A percentile compares a stretch with the other conserved stretches of the same genome.
phyloP scores from a whole-genome alignment of 2,113 vertebrate genomes.

The Stomatorhinus ivindoensis region DNA sequence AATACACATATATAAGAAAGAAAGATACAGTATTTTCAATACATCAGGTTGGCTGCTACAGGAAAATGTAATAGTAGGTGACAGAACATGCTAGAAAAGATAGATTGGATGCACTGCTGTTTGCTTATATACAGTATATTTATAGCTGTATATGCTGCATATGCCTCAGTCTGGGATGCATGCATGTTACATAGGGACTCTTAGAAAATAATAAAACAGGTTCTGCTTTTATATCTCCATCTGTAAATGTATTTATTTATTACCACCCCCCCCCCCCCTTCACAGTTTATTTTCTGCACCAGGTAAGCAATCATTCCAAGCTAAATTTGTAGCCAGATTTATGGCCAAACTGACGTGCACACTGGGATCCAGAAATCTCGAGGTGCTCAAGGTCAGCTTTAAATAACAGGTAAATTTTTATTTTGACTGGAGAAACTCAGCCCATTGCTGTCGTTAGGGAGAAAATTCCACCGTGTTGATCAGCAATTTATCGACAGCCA shows the following conservation, averaged over 20 bases:
- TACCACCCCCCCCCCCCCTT: background rate
- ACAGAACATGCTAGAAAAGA: background rate
- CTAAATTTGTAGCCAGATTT: constrained; percentile 18
- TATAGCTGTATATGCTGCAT: background rate
- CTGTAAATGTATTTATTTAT: background rate
- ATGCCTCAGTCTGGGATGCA: background rate
- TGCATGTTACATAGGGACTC: background rate
- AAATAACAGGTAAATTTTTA: constrained; percentile 30
- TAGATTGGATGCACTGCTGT: background rate
- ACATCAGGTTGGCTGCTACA: background rate
- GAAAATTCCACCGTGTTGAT: constrained; percentile 32
- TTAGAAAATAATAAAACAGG: background rate
- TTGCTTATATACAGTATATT: background rate
- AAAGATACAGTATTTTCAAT: background rate
- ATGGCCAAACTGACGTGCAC: constrained; percentile 7
- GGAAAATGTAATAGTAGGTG: background rate
- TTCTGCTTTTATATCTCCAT: background rate
- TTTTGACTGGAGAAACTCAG: constrained; percentile 2
- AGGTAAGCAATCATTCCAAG: constrained; percentile 5
- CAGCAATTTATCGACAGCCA: constrained; percentile 48
- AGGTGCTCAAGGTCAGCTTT: constrained; percentile 37
- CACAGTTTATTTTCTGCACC: constrained; percentile 4
- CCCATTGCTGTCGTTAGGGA: background rate
- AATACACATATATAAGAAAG: background rate
- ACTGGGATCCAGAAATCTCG: constrained; percentile 15